Conservation (phyloP, 2,888 invertebrate species). For the Octonoba sinensis region DNA sequence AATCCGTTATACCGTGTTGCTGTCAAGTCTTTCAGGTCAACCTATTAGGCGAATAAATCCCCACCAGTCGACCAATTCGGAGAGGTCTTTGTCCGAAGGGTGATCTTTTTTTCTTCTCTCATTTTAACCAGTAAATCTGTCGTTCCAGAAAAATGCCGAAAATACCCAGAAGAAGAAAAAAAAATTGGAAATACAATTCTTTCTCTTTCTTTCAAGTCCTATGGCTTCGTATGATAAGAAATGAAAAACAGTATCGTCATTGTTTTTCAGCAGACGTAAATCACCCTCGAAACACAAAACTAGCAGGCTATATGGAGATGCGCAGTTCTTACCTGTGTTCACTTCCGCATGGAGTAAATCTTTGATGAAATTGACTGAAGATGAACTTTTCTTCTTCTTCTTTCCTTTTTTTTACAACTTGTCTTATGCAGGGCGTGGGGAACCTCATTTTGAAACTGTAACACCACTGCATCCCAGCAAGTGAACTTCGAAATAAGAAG, state of each 20-base stretch:
- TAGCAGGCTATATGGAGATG: no score
- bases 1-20: no score
- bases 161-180: slow-evolving; percentile 16
- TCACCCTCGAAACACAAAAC: slow-evolving; percentile 6
- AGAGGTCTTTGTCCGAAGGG: slow-evolving; percentile 56
- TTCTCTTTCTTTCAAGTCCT: no score
- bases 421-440: no score
- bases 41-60: slow-evolving; percentile 52
- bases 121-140: slow-evolving; percentile 40
- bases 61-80: slow-evolving; percentile 35
- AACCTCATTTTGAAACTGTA: no score
- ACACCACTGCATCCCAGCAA: no score
- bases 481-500: no score
- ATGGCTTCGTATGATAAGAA: slow-evolving; percentile 3
- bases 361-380: slow-evolving; percentile 12
- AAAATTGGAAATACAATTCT: not conserved
- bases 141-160: slow-evolving; percentile 29
- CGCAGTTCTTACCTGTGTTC: no score
- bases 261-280: slow-evolving; percentile 24
- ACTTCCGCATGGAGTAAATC: slow-evolving; percentile 48
- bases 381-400: slow-evolving; percentile 7
- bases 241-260: slow-evolving; percentile 48
- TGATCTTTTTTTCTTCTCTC: slow-evolving; percentile 5
- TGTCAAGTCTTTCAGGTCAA: slow-evolving; percentile 32
- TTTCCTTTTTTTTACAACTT: not conserved